Base-by-base conservation (phyloP, 2,888 invertebrate genomes). In the Leptopterna dolabrata region DNA sequence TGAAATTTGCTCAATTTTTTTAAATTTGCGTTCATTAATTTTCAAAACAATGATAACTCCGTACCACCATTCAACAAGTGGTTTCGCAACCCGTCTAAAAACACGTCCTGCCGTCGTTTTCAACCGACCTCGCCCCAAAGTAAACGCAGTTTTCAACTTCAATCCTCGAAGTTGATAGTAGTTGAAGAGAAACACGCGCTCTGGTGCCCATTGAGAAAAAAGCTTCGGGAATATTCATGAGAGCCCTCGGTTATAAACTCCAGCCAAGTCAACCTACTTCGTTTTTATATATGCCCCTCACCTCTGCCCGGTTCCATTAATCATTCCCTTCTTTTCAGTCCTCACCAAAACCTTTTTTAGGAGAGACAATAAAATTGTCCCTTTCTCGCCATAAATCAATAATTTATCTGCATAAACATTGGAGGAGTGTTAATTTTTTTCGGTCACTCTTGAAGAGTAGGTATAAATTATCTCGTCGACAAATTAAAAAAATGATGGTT, bases 211-310 rank as follows among this genome's bases (percentile, higher is more conserved):
- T 63, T 63, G 63, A 63, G 63, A 9, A 63, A 63, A 63, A 27
- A n/a, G 45, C 4, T 43, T 36, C 43, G 19, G 36, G 78, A 78
- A 78, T 78, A 78, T 78, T 78, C 78, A 78, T 78, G 78, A 78
- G 73, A n/a, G 78, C 78, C 43, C 78, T 45, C 27, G n/a, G 78
- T 78, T 78, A 78, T 78, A 78, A 78, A 78, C 78, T 78, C 78
- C 78, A n/a, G 36, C 36, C 73, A 73, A 73, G 73, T 78, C 78
- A 78, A 78, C 78, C 78, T 78, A 78, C 78, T 78, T 78, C 78
- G 36, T 78, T 78, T 78, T 78, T 78, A 78, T 78, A 78, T 45
- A 78, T 43, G 78, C 24, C 27, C 43, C 78, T 78, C 78, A 78
- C 41, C 78, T 78, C 73, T 73, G 73, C 73, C 27, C 63, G 63